Evolutionary conservation across 2,113 vertebrate genomes (phyloP), one percentile per base, ranked within the genome.

Genomic region (Rhinopithecus roxellana): DNA sequence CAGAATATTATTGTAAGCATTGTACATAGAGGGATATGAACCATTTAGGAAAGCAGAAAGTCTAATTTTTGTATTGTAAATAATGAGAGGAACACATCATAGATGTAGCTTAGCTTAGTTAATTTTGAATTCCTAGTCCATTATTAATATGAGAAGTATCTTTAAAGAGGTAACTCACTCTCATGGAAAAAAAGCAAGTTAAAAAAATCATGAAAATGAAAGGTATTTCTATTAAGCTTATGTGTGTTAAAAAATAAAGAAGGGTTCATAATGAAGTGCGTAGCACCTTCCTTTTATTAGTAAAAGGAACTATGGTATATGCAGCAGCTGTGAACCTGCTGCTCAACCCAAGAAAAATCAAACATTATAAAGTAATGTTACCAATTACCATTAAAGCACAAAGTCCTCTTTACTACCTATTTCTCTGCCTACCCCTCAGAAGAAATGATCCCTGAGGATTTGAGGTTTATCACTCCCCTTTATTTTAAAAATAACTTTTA

Each of bases 51-150:
- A 78, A 90, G 61, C 32, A 69, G 27, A 30, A 83, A 5, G 64
- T 94, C 72, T 74, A 67, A 78, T n/a, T 38, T 95, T 93, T 86
- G 83, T 22, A 79, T 43, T 61, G 5, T 69, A 84, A 91, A 86
- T 69, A 94, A 80, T 8, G 78, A 72, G 74, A 25, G 14, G 84
- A 45, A 55, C 27, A 79, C 22, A 69, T 43, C 40, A 40, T 4
- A 74, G 43, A 79, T 38, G 8, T n/a, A 80, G 50, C 7, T 72
- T 78, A 35, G 75, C 5, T 16, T 67, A 57, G 75, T 67, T 82
- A 79, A 72, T 32, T 91, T 38, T 16, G 83, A 61, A 77, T 22
- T 45, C 78, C 61, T 83, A 52, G 72, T 69, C 69, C 32, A 87
- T 23, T 75, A 92, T 40, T 86, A 61, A 94, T 50, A 12, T 72